Percentiles rank a stretch among this genome's conserved stretches.
Conservation (phyloP, 2,113 vertebrate species). For the Tinamus guttatus region DNA sequence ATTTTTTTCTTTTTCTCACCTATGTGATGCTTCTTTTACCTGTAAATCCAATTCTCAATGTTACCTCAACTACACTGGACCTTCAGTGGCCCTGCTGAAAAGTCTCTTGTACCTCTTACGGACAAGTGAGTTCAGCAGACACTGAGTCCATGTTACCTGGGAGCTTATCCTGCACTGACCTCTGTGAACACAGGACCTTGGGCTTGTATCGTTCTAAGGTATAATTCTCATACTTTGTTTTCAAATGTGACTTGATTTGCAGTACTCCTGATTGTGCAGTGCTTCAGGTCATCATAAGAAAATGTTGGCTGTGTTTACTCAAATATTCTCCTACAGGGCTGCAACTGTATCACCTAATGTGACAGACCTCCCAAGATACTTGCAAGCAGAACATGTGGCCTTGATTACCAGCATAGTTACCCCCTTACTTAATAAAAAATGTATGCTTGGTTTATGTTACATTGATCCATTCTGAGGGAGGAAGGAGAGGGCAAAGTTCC, state of each 20-base stretch:
- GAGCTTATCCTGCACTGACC: background rate
- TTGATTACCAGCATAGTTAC: slow-evolving; percentile 12
- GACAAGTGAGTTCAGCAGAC: background rate
- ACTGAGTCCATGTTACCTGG: fast-evolving
- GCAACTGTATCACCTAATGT: background rate
- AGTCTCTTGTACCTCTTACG: background rate
- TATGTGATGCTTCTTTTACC: background rate
- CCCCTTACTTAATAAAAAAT: background rate
- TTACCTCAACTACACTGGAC: background rate
- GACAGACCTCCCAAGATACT: background rate
- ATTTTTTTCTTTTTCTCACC: background rate
- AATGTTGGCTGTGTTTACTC: background rate
- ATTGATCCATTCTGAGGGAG: background rate
- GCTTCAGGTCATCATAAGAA: background rate
- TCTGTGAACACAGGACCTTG: background rate
- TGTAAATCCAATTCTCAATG: background rate
- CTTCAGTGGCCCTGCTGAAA: background rate
- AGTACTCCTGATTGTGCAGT: background rate
- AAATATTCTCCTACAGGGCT: background rate
- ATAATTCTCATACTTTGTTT: background rate
- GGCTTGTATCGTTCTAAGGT: background rate
- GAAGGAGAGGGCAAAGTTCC: slow-evolving; percentile 2
- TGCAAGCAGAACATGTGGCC: slow-evolving; percentile 8
- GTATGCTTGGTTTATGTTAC: background rate
- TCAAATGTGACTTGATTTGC: background rate